A percentile compares a stretch with the other conserved stretches of the same genome.
phyloP scores from a whole-genome alignment of 2,888 invertebrate species.

The Pseudolycoriella hygida region DNA sequence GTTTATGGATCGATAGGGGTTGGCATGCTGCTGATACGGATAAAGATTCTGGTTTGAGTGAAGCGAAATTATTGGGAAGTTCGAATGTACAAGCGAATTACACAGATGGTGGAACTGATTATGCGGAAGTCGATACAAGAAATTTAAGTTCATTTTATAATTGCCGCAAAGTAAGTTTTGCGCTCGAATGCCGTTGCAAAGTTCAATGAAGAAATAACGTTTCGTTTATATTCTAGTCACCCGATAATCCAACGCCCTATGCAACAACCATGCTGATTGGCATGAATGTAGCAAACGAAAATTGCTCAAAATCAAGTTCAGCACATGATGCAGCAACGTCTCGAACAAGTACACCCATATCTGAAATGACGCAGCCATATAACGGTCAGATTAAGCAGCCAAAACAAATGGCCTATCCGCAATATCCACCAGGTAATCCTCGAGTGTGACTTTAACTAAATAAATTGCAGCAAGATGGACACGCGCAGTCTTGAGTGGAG shows the following conservation, averaged over 20 bases:
- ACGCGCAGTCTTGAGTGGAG: too few relatives aligned
- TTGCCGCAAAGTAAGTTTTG: conserved; percentile 34
- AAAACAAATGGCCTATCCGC: conserved; percentile 19
- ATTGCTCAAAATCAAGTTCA: conserved; percentile 25
- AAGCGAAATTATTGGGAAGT: conserved; percentile 38
- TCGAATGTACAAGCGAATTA: conserved; percentile 30
- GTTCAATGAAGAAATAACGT: conserved; percentile 1
- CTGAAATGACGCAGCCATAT: conserved; percentile 19
- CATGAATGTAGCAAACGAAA: conserved; percentile 26
- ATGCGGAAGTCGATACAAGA: conserved; percentile 46
- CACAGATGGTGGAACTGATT: conserved; percentile 37
- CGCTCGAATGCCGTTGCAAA: conserved; percentile 5
- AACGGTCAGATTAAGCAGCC: conserved; percentile 16
- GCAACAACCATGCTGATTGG: conserved; percentile 49
- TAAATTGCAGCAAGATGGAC: too few relatives aligned
- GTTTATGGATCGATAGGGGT: conserved; percentile 50
- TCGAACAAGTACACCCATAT: conserved; percentile 29
- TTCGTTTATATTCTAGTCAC: conserved; percentile 23
- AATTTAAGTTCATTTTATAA: conserved; percentile 56
- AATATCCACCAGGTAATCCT: conserved; percentile 28
- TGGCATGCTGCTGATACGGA: conserved; percentile 45
- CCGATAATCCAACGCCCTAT: conserved; percentile 50
- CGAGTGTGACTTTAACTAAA: too few relatives aligned
- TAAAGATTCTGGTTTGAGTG: conserved; percentile 38
- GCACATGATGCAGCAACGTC: conserved; percentile 21